Base-by-base conservation (phyloP, 2,888 invertebrate genomes). In the Xestia sexstrigata region DNA sequence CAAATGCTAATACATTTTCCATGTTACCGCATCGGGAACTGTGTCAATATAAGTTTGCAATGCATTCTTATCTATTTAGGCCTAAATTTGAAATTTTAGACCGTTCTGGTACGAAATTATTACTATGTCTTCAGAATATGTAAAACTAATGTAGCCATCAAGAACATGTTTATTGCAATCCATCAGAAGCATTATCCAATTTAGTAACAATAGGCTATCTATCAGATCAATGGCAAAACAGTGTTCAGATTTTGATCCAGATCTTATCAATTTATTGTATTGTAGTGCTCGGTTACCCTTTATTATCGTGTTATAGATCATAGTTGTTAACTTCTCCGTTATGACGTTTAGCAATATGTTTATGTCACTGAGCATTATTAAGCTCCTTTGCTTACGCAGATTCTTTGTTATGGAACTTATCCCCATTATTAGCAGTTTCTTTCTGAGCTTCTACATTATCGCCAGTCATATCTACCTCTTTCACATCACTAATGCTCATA, bases 251-350 rank as follows among this genome's bases (percentile, higher is more conserved):
- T 82, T 52, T 39, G 81, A 81, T 81, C 42, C 69, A 66, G 75
- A 82, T 85, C 42, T 35, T 82, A 85, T 85, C 81, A 72, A 45
- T 85, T 75, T 81, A 72, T 82, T 75, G 75, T 81, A 82, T 82
- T 81, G 71, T 67, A 65, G 55, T 47, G 26, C 71, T 35, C 17
- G 20, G 55, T 67, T 74, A 80, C 65, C 70, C 82, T 70, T 72
- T 85, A 72, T 11, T 73, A 73, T 70, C 73, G 26, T 60, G 47
- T 49, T 75, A 83, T 85, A 35, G 72, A 83, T 83, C 82, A 83
- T 70, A 60, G 72, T 73, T 73, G 73, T 76, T 85, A 73, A 81
- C 82, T 81, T 85, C 76, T 68, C 30, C 26, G 35, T 55, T 23
- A 75, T 63, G 35, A 67, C 7, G 6, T 70, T 69, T 58, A 67